Evolutionary conservation across 2,888 invertebrate genomes (phyloP).

Genomic region (Neoitamus cyanurus): DNA sequence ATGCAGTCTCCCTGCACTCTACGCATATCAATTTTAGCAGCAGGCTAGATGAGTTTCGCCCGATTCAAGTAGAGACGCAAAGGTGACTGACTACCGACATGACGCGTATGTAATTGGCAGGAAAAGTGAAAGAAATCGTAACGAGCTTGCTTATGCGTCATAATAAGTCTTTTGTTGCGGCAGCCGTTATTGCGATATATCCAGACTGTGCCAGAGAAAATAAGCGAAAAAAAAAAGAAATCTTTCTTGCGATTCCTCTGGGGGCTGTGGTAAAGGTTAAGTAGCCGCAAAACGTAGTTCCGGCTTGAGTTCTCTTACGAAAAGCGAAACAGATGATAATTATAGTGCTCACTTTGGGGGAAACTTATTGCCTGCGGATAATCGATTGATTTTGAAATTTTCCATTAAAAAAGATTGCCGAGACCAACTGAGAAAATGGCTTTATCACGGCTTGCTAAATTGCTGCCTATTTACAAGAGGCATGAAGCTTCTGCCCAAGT

Average conservation of each 20-base stretch:
- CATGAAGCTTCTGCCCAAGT: not conserved
- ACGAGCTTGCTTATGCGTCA: not conserved
- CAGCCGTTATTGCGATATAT: not conserved
- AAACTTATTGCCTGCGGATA: not conserved
- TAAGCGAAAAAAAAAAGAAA: not conserved
- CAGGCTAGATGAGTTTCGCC: not conserved
- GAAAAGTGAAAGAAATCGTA: slow-evolving; percentile 35
- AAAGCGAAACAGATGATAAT: not conserved
- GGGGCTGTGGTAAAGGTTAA: not conserved
- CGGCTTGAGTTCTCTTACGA: not conserved
- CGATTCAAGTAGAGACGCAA: not conserved
- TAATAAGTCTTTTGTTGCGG: not conserved
- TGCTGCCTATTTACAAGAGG: not conserved
- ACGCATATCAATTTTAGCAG: slow-evolving; percentile 14
- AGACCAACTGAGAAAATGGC: not conserved
- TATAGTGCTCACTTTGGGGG: not conserved
- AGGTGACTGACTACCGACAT: not conserved
- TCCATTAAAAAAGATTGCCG: not conserved
- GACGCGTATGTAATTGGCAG: not conserved
- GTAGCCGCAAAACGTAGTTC: not conserved
- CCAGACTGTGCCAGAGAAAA: not conserved
- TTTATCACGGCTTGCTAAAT: not conserved
- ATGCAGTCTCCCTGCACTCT: not conserved
- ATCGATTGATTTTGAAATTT: not conserved
- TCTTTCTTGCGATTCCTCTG: not conserved